Conservation (phyloP, 2,888 invertebrate species). For the Idaea straminata region DNA sequence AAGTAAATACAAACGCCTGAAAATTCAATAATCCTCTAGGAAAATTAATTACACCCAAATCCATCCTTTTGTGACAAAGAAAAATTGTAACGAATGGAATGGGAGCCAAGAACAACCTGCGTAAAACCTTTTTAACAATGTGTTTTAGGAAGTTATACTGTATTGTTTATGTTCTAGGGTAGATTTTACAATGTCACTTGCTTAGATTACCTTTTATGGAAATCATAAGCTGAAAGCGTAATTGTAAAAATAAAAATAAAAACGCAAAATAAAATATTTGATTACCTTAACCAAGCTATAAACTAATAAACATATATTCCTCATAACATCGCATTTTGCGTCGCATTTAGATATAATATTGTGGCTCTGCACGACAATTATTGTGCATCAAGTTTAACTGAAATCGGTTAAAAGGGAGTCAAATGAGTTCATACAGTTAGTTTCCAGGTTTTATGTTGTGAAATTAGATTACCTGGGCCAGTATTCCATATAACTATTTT, state of each 20-base stretch:
- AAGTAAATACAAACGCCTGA: slow-evolving; percentile 26
- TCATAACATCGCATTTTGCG: no score
- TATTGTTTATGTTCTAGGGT: slow-evolving; percentile 23
- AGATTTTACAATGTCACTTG: slow-evolving; percentile 23
- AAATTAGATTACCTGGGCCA: no score
- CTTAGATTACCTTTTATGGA: slow-evolving; percentile 23
- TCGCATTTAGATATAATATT: no score
- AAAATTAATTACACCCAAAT: slow-evolving; percentile 68
- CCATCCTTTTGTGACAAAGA: slow-evolving; percentile 74
- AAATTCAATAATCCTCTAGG: slow-evolving; percentile 61
- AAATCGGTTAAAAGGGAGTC: no score
- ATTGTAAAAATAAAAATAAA: slow-evolving; percentile 6
- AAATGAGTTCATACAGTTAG: no score
- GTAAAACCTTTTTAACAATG: slow-evolving; percentile 38
- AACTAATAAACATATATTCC: no score
- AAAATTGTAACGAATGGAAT: slow-evolving; percentile 75
- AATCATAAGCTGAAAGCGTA: slow-evolving; percentile 26
- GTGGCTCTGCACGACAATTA: no score
- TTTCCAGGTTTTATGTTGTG: no score
- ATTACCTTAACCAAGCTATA: no score
- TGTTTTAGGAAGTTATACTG: slow-evolving; percentile 24
- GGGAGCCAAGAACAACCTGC: slow-evolving; percentile 59
- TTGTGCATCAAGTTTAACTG: no score
- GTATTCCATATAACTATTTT: no score
- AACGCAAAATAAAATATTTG: background rate